Evolutionary conservation across 2,797 vertebrate species (phyloP).

Genomic region (Rhinophrynus dorsalis): DNA sequence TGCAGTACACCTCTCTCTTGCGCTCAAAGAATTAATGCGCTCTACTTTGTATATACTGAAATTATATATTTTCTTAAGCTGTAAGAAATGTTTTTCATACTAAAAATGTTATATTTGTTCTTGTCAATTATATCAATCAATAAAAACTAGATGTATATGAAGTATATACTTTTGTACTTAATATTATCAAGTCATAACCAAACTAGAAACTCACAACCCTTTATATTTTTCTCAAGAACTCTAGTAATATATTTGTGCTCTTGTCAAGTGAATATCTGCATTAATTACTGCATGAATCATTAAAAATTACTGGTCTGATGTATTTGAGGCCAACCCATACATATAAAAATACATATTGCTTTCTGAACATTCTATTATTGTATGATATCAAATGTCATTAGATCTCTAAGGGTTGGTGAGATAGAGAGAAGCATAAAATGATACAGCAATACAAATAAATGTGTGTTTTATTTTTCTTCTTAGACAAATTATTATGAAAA

Average conservation of each 20-base stretch:
- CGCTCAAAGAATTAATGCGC: too few species aligned
- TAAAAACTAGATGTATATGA: neutral
- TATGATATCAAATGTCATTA: slow-evolving; percentile 32
- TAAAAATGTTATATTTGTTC: too few species aligned
- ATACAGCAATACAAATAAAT: neutral
- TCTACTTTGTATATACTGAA: too few species aligned
- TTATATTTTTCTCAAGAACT: slow-evolving; percentile 5
- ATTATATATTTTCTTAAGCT: too few species aligned
- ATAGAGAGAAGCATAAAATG: neutral
- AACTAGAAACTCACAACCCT: neutral
- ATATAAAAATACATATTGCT: slow-evolving; percentile 5
- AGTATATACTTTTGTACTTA: neutral
- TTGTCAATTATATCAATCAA: neutral
- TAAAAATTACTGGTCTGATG: neutral
- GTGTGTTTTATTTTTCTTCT: neutral
- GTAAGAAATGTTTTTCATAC: too few species aligned
- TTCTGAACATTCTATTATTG: slow-evolving; percentile 10
- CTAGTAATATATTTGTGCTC: neutral
- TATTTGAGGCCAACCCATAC: neutral
- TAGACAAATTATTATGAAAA: neutral
- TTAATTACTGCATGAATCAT: slow-evolving; percentile 31
- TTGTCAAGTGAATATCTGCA: slow-evolving; percentile 26
- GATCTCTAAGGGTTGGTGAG: slow-evolving; percentile 9
- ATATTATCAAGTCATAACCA: slow-evolving; percentile 8
- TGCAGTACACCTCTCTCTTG: too few species aligned